Evolutionary conservation across 2,888 invertebrate genomes (phyloP), one percentile per base, ranked within the genome.

Genomic region (Junonia oenone): DNA sequence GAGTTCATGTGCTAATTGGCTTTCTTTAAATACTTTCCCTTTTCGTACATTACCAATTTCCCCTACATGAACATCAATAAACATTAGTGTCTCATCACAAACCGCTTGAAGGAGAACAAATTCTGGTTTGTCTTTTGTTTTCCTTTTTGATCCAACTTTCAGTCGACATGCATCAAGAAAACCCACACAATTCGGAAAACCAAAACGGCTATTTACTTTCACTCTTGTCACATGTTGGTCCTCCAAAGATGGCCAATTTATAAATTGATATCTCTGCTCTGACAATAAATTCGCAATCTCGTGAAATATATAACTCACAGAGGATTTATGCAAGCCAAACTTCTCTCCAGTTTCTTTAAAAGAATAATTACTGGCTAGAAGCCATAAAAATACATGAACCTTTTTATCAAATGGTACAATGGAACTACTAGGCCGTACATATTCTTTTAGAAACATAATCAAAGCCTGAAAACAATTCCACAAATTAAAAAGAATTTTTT

Each of bases 131-230:
- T 68, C 65, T 61, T 69, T 79, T 55, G 67, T 80, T 53, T 69
- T 78, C 55, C 71, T 72, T 66, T 76, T 83, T 8, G 79, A 72
- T 0, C 81, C 81, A 38, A 88, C 69, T 75, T 77, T 83, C 4
- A 90, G 72, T n/a, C 78, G 65, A 60, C 83, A 87, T 8, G 79
- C 71, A 69, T 88, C 87, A 61, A 90, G 79, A 50, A 89, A 87
- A 5, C 90, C 90, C 22, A 89, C 80, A 74, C 90, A 89, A 58
- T 89, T 90, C 2, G 90, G 90, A 61, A 88, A 83, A 61, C 82
- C 81, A 61, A 77, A 81, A 55, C 76, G 69, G 54, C 79, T 85
- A 57, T 88, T 81, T 6, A 89, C 83, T 66, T 84, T 87, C 37
- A 84, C 71, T 63, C 86, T 83, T 17, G 87, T 88, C 1, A 87